phyloP scores from a whole-genome alignment of 2,797 vertebrate genomes.

The Sebastes cheni region DNA sequence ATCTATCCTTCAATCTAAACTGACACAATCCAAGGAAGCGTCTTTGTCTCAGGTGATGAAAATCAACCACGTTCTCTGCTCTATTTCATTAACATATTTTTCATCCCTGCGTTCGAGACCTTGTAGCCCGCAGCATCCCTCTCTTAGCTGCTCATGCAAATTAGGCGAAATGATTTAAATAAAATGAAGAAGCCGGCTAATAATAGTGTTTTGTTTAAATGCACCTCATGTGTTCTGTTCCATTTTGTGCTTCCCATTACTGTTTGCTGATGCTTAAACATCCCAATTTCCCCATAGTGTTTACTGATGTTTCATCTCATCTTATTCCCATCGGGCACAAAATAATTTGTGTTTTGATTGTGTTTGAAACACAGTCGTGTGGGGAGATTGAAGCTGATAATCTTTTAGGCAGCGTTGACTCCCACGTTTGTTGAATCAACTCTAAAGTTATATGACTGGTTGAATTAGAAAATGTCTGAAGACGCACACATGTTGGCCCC shows the following conservation, averaged over 20 bases:
- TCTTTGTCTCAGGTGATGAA: neutral
- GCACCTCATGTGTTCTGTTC: neutral
- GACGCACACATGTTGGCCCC: neutral
- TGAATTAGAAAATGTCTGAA: neutral
- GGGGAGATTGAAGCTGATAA: neutral
- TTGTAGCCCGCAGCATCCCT: constrained; percentile 13
- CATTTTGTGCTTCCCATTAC: constrained; percentile 7
- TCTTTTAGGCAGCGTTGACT: neutral
- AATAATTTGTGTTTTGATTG: neutral
- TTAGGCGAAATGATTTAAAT: constrained; percentile 25
- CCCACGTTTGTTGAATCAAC: neutral
- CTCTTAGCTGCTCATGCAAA: constrained; percentile 21
- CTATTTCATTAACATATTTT: constrained; percentile 9
- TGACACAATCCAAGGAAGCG: neutral
- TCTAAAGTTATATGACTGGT: neutral
- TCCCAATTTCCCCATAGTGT: neutral
- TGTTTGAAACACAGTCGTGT: neutral
- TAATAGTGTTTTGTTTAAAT: constrained; percentile 39
- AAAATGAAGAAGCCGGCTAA: constrained; percentile 8
- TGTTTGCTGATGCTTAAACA: constrained; percentile 13
- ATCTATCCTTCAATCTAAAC: neutral
- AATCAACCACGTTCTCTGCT: neutral
- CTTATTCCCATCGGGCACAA: neutral
- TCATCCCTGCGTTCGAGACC: constrained; percentile 4
- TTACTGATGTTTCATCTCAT: neutral